Percentiles rank a stretch among this genome's conserved stretches.
Conservation (phyloP, 2,888 invertebrate species). For the Anagyrus pseudococci region DNA sequence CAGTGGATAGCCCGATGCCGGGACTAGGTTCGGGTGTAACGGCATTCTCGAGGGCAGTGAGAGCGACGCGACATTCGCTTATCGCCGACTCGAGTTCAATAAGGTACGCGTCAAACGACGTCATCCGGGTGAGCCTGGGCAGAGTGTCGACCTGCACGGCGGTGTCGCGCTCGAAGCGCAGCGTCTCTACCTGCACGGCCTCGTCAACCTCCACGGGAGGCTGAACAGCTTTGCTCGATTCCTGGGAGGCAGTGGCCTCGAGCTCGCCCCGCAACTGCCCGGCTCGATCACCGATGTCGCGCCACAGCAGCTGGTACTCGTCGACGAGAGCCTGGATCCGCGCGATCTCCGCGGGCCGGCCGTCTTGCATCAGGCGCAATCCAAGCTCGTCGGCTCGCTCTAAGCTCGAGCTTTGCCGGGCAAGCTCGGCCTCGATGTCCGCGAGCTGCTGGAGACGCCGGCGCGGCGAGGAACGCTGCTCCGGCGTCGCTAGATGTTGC, state of each 20-base stretch:
- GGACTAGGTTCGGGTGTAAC: slow-evolving; percentile 68
- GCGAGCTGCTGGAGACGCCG: slow-evolving; percentile 62
- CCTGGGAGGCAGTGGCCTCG: slow-evolving; percentile 47
- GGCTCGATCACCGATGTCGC: slow-evolving; percentile 67
- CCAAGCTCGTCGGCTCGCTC: slow-evolving; percentile 70
- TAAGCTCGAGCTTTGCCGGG: slow-evolving; percentile 64
- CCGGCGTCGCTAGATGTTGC: slow-evolving; percentile 67
- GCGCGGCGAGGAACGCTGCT: slow-evolving; percentile 62
- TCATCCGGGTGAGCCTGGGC: slow-evolving; percentile 69
- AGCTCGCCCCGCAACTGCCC: slow-evolving; percentile 58
- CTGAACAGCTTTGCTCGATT: slow-evolving; percentile 45
- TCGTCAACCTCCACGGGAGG: slow-evolving; percentile 65
- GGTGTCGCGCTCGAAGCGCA: slow-evolving; percentile 78
- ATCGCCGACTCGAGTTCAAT: slow-evolving; percentile 79
- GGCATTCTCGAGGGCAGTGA: slow-evolving; percentile 72
- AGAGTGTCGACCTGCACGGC: slow-evolving; percentile 85
- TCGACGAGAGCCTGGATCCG: slow-evolving; percentile 69
- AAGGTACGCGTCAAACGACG: slow-evolving; percentile 83
- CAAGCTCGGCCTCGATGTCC: slow-evolving; percentile 67
- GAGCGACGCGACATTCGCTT: slow-evolving; percentile 72
- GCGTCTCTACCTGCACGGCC: slow-evolving; percentile 75
- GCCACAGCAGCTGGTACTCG: slow-evolving; percentile 72
- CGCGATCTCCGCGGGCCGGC: slow-evolving; percentile 66
- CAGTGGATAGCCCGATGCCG: slow-evolving; percentile 66
- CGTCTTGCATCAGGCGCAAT: slow-evolving; percentile 67